These are phyloP conservation scores for Bombyx mori DNA, from an alignment of 1,140 invertebrate genomes.

Conservation along the genomic window DNA sequence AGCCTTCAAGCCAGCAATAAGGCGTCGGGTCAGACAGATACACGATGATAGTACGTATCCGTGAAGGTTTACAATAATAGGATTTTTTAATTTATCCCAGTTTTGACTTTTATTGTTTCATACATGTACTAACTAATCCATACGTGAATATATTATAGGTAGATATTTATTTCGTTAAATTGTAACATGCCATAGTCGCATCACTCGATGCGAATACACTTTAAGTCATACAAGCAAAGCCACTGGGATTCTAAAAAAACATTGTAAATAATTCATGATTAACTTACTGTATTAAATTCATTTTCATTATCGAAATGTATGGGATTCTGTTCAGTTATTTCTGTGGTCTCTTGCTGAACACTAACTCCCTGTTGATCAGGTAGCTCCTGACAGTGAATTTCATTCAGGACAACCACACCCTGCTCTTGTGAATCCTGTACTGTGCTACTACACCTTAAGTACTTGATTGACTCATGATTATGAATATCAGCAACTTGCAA, in stretches of 20 bases:
- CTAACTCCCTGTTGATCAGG: slow-evolving; percentile 10
- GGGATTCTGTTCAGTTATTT: slow-evolving; percentile 18
- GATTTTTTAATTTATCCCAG: no score
- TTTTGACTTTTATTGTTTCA: no score
- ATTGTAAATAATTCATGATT: slow-evolving; percentile 1
- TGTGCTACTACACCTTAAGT: slow-evolving; percentile 32
- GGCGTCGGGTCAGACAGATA: no score
- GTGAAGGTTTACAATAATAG: no score
- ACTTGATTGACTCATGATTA: slow-evolving; percentile 24
- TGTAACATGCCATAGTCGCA: no score
- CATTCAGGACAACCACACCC: slow-evolving; percentile 28
- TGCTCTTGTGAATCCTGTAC: slow-evolving; percentile 27
- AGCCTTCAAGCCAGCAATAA: no score
- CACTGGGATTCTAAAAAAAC: background rate
- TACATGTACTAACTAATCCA: no score
- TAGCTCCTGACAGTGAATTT: slow-evolving; percentile 28
- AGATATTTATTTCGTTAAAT: no score
- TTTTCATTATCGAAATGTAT: slow-evolving; percentile 56
- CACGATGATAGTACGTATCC: no score
- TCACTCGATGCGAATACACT: no score
- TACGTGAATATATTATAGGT: no score
- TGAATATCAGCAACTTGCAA: slow-evolving; percentile 28
- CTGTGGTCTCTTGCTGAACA: slow-evolving; percentile 11
- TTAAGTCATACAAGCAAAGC: no score
- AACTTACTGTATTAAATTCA: slow-evolving; percentile 28